Percentiles rank a stretch among this genome's conserved stretches.
Evolutionary conservation across 2,113 vertebrate species (phyloP).

Genomic region (Alligator sinensis): DNA sequence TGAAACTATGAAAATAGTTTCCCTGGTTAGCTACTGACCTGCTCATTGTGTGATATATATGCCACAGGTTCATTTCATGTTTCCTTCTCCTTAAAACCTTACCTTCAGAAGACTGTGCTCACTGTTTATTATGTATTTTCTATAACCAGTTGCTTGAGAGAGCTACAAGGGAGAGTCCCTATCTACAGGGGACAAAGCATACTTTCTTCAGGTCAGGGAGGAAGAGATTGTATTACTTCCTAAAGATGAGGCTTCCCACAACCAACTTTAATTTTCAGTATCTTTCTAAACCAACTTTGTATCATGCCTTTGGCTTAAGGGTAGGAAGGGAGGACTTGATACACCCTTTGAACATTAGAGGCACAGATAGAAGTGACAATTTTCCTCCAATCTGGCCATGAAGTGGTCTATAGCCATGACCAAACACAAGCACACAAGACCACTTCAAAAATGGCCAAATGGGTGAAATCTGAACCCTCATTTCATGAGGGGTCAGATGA

Average conservation of each 20-base stretch:
- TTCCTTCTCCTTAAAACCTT: neutral
- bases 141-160: neutral
- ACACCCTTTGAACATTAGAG: neutral
- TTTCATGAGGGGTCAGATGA: too few relatives aligned
- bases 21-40: too few relatives aligned
- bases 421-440: too few relatives aligned
- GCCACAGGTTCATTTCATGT: neutral
- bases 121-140: too few relatives aligned
- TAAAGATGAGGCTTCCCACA: neutral
- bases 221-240: neutral
- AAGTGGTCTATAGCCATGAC: too few relatives aligned
- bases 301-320: neutral
- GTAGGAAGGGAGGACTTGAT: neutral
- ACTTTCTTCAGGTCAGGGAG: neutral
- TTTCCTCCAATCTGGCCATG: too few relatives aligned
- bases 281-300: neutral
- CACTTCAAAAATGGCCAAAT: too few relatives aligned
- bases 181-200: neutral
- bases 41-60: too few relatives aligned
- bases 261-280: neutral
- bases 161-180: neutral
- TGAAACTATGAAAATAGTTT: too few relatives aligned
- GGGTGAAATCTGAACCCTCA: too few relatives aligned
- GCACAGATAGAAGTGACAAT: too few relatives aligned
- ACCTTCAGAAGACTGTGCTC: neutral